A percentile compares a stretch with the other conserved stretches of the same genome.
phyloP scores from a whole-genome alignment of 2,888 invertebrate genomes.

The Podotricha telesiphe region DNA sequence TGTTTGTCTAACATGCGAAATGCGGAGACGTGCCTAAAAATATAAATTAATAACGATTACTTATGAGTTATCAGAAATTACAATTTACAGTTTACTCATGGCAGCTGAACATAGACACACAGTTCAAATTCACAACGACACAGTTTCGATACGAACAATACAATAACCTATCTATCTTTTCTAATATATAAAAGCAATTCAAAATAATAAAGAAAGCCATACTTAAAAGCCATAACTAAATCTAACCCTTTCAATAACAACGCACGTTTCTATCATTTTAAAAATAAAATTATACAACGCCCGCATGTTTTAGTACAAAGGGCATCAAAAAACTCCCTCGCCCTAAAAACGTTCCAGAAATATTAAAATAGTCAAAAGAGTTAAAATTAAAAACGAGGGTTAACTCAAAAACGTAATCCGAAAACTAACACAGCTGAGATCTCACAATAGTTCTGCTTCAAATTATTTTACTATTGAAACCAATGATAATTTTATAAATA shows the following conservation, averaged over 20 bases:
- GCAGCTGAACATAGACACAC: neutral
- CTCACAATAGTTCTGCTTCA: conserved; percentile 47
- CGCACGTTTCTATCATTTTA: conserved; percentile 51
- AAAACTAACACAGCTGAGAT: conserved; percentile 80
- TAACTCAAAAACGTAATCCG: conserved; percentile 70
- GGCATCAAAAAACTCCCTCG: conserved; percentile 63
- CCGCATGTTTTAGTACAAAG: conserved; percentile 64
- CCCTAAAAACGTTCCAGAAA: conserved; percentile 74
- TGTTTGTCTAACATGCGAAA: neutral
- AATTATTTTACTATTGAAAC: conserved; percentile 26
- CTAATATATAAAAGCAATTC: conserved; percentile 46
- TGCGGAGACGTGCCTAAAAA: neutral
- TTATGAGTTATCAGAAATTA: neutral
- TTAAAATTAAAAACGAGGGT: conserved; percentile 81
- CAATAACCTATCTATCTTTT: conserved; percentile 32
- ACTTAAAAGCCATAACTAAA: conserved; percentile 50
- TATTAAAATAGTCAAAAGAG: conserved; percentile 84
- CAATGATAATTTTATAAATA: conserved; percentile 6
- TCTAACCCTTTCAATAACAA: conserved; percentile 54
- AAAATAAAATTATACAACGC: conserved; percentile 55
- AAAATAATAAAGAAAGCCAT: conserved; percentile 42
- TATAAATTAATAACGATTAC: too few relatives aligned
- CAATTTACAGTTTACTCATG: neutral
- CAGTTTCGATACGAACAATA: conserved; percentile 27
- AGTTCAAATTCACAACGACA: neutral